Conservation (phyloP, 2,888 invertebrate species). For the Chloroclysta siterata region DNA sequence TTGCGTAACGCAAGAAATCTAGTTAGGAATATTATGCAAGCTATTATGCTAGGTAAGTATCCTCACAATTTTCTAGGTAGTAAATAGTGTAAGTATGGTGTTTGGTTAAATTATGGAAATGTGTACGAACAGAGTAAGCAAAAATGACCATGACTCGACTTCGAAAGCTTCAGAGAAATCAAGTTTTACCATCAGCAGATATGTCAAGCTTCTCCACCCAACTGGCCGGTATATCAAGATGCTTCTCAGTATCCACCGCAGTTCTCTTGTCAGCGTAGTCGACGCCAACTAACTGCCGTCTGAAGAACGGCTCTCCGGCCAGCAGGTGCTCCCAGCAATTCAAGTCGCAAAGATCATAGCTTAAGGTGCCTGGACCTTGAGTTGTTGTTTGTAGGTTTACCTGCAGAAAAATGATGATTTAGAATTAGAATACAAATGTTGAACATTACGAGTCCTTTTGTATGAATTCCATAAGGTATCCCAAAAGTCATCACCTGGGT, state of each 20-base stretch:
- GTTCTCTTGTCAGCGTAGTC: slow-evolving; percentile 69
- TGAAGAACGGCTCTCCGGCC: slow-evolving; percentile 87
- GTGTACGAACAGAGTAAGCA: too few relatives aligned
- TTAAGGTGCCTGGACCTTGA: slow-evolving; percentile 78
- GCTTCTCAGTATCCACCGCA: slow-evolving; percentile 86
- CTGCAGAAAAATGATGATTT: slow-evolving; percentile 37
- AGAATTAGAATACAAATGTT: too few relatives aligned
- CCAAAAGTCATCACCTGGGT: too few relatives aligned
- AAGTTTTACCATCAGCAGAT: slow-evolving; percentile 77
- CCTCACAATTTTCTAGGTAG: too few relatives aligned
- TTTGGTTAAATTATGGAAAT: too few relatives aligned
- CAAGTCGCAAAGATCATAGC: slow-evolving; percentile 86
- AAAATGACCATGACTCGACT: not conserved
- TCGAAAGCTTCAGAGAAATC: slow-evolving; percentile 8
- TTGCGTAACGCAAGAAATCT: slow-evolving; percentile 10
- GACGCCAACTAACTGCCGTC: slow-evolving; percentile 81
- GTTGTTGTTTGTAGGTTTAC: slow-evolving; percentile 79
- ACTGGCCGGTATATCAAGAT: slow-evolving; percentile 90
- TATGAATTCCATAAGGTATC: too few relatives aligned
- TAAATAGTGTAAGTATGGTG: too few relatives aligned
- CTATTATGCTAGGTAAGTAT: too few relatives aligned
- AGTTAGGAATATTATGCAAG: not conserved
- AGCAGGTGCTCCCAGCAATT: slow-evolving; percentile 90
- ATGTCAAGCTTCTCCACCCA: slow-evolving; percentile 90
- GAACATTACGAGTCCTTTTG: too few relatives aligned